A percentile compares a stretch with the other conserved stretches of the same genome.
phyloP scores from a whole-genome alignment of 2,888 invertebrate genomes.

The Unio pictorum region DNA sequence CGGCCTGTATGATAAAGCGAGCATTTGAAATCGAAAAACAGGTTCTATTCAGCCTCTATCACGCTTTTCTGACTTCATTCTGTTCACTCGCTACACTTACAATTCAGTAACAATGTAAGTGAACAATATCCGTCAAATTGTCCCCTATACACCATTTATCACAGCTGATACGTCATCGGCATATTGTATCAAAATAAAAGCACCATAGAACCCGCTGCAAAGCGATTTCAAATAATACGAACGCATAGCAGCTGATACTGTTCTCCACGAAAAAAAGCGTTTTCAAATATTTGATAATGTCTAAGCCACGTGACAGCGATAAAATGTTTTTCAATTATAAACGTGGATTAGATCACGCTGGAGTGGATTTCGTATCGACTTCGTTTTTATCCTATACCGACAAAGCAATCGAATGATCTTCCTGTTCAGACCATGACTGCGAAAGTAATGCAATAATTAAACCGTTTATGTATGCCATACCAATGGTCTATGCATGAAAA shows the following conservation, averaged over 20 bases:
- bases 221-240: constrained; percentile 17
- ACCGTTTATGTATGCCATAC: no score
- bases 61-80: constrained; percentile 26
- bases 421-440: no score
- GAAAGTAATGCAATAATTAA: no score
- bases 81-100: constrained; percentile 14
- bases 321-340: constrained; percentile 35
- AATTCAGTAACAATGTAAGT: constrained; percentile 29
- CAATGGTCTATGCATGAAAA: no score
- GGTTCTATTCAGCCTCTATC: constrained; percentile 19
- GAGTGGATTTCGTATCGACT: neutral
- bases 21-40: constrained; percentile 8
- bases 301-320: constrained; percentile 26
- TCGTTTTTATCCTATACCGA: no score
- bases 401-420: no score
- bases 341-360: constrained; percentile 18
- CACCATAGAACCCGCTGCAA: constrained; percentile 4
- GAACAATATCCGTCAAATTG: constrained; percentile 31
- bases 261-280: constrained; percentile 20
- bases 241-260: constrained; percentile 12
- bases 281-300: constrained; percentile 39
- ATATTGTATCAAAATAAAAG: constrained; percentile 20
- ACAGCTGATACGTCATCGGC: constrained; percentile 22
- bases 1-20: no score
- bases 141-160: constrained; percentile 30